These are phyloP conservation scores for Planococcus citri DNA, from an alignment of 1,140 invertebrate species.

Conservation along the genomic window DNA sequence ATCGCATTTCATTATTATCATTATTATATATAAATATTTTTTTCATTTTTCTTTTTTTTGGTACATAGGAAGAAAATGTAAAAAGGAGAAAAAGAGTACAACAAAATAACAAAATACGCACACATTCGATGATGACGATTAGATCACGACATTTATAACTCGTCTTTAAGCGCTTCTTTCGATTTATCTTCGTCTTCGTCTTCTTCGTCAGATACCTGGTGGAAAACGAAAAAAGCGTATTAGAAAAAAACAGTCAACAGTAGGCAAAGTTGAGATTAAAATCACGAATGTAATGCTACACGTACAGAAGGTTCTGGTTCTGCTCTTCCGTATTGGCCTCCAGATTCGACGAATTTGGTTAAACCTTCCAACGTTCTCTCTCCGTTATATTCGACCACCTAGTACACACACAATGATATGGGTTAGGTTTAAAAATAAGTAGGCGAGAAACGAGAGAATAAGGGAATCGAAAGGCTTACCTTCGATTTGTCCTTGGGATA, in stretches of 20 bases:
- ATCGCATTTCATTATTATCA: too few relatives aligned
- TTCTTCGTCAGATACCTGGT: neutral
- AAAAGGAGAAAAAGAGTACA: too few relatives aligned
- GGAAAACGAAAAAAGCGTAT: neutral
- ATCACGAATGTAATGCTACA: neutral
- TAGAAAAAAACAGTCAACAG: neutral
- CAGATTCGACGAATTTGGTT: conserved; percentile 78
- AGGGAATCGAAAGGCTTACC: too few relatives aligned
- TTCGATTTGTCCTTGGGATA: conserved; percentile 88
- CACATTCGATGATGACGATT: neutral
- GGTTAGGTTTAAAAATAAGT: neutral
- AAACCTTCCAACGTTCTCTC: conserved; percentile 89
- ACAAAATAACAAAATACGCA: neutral
- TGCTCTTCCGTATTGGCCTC: conserved; percentile 51
- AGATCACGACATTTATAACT: neutral
- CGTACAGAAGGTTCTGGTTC: conserved; percentile 35
- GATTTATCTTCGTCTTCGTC: neutral
- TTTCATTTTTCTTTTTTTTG: too few relatives aligned
- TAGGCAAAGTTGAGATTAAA: neutral
- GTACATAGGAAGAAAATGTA: too few relatives aligned
- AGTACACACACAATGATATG: conserved; percentile 25
- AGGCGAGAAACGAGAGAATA: too few relatives aligned
- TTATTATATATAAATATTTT: too few relatives aligned
- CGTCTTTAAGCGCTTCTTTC: conserved; percentile 9
- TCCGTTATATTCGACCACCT: conserved; percentile 85